phyloP scores from a whole-genome alignment of 2,888 invertebrate genomes.

The Chrysodeixis includens region DNA sequence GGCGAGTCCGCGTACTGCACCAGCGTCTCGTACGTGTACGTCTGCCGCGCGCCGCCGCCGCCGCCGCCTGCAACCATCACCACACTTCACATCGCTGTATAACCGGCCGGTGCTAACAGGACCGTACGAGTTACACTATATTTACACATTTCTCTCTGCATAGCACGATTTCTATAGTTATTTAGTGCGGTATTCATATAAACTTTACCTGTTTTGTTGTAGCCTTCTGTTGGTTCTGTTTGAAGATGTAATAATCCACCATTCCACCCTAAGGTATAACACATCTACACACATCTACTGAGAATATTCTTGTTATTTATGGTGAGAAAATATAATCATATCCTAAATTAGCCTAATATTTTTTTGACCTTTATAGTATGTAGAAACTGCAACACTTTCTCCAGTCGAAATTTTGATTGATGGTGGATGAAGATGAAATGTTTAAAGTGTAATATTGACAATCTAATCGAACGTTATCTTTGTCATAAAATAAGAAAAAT shows the following conservation, averaged over 20 bases:
- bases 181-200: neutral
- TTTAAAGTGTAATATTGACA: too few species aligned
- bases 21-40: conserved; percentile 88
- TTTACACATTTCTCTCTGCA: neutral
- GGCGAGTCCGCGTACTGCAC: conserved; percentile 88
- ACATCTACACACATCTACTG: too few species aligned
- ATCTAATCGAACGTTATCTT: too few species aligned
- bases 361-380: too few species aligned
- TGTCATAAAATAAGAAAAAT: too few species aligned
- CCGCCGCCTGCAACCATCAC: conserved; percentile 64
- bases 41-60: conserved; percentile 79
- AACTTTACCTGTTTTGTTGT: neutral
- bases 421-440: too few species aligned
- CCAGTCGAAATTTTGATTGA: too few species aligned
- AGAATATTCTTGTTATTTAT: too few species aligned
- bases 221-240: neutral
- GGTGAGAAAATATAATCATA: too few species aligned
- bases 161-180: neutral
- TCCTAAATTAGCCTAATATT: too few species aligned
- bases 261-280: neutral
- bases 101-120: neutral
- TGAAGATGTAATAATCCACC: neutral
- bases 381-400: too few species aligned
- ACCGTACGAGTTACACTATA: neutral
- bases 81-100: conserved; percentile 9